These are phyloP conservation scores for Xyrauchen texanus DNA, from an alignment of 2,113 vertebrate genomes.

Conservation along the genomic window DNA sequence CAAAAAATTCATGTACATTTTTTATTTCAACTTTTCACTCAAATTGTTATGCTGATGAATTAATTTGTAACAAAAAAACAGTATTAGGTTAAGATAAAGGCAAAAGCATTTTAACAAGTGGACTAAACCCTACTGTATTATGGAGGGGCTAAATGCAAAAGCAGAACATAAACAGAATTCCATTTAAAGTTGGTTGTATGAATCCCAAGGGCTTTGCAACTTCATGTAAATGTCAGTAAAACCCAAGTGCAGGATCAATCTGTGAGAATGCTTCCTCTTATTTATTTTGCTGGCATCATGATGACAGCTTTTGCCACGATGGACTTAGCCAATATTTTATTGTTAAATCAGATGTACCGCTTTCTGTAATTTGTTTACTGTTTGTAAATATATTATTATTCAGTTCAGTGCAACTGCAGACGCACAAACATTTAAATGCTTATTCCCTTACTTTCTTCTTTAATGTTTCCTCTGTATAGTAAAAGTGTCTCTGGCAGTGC, in stretches of 20 bases:
- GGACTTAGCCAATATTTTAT: not conserved
- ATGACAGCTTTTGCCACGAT: not conserved
- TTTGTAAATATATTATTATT: not conserved
- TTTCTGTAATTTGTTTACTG: constrained; percentile 18
- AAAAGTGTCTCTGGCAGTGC: constrained; percentile 3
- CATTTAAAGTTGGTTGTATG: constrained; percentile 42
- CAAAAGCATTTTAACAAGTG: too few relatives aligned
- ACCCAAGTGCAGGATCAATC: constrained; percentile 2
- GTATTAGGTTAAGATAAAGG: too few relatives aligned
- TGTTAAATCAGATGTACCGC: constrained; percentile 1
- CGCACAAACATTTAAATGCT: constrained; percentile 12
- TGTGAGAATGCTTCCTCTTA: constrained; percentile 3
- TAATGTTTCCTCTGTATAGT: constrained; percentile 16
- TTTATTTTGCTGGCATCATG: not conserved
- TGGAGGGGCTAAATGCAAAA: not conserved
- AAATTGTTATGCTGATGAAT: too few relatives aligned
- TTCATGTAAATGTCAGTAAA: constrained; percentile 31
- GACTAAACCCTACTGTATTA: not conserved
- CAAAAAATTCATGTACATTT: too few relatives aligned
- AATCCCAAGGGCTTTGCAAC: constrained; percentile 19
- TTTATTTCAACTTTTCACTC: too few relatives aligned
- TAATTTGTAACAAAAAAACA: too few relatives aligned
- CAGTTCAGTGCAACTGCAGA: constrained; percentile 9
- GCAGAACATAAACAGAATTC: constrained; percentile 32
- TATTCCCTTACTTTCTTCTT: constrained; percentile 1